A percentile compares a stretch with the other conserved stretches of the same genome.
Conservation (phyloP, 30 jellyfish, hydroid and myxozoan species). For the Aurelia coerulea region DNA sequence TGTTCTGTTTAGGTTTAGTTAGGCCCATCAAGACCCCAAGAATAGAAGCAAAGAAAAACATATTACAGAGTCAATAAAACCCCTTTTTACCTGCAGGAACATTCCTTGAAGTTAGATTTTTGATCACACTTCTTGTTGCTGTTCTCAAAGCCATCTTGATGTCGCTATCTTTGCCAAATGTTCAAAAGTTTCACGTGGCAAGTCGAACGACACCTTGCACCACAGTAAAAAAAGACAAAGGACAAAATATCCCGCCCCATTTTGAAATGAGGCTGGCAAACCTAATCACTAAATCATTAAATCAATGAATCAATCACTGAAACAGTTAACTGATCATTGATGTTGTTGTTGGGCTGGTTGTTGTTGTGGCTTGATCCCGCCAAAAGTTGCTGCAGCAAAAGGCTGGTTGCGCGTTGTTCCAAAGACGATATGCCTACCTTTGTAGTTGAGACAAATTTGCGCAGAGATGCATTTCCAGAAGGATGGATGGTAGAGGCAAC, state of each 20-base stretch:
- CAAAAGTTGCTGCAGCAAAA: too few species aligned
- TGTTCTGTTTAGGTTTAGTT: too few species aligned
- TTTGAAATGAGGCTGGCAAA: neutral
- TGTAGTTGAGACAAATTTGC: slow-evolving; percentile 34
- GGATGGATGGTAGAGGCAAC: slow-evolving; percentile 53
- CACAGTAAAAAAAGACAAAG: neutral
- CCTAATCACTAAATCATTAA: neutral
- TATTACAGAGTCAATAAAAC: too few species aligned
- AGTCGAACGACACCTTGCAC: neutral
- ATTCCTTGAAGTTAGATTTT: neutral
- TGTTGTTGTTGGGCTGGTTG: too few species aligned
- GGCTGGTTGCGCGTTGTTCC: too few species aligned
- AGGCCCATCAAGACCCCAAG: too few species aligned
- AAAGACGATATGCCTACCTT: slow-evolving; percentile 41
- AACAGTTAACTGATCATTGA: too few species aligned
- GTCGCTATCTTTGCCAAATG: neutral
- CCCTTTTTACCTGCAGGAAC: slow-evolving; percentile 10
- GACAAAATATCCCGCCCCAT: neutral
- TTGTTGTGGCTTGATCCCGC: too few species aligned
- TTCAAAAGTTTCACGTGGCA: neutral
- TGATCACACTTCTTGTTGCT: slow-evolving; percentile 4
- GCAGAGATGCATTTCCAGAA: slow-evolving; percentile 30
- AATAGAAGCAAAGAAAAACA: too few species aligned
- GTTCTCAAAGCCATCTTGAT: slow-evolving; percentile 31
- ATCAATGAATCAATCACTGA: neutral